Base-by-base conservation (phyloP, 1,140 invertebrate species). In the Planococcus citri region DNA sequence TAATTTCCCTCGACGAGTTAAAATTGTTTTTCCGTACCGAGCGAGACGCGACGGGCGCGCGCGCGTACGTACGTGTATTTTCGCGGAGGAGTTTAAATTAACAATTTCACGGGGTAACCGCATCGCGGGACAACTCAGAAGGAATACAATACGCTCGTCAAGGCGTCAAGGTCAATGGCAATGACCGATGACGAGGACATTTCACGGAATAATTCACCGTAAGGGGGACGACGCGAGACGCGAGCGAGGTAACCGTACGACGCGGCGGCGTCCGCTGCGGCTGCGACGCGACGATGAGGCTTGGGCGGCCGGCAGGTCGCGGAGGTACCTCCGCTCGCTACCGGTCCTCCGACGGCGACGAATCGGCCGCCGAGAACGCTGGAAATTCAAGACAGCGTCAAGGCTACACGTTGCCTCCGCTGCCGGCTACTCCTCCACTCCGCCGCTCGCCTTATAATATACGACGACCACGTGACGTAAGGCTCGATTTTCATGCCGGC, bases 111-210 rank as follows among this genome's bases (percentile, higher is more conserved):
- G 60, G 60, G 22, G 60, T 64, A 64, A 64, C 60, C 60, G 60
- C 60, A 25, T 10, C 60, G 41, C 29, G 41, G 41, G n/a, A 14
- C 41, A 51, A 51, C 41, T 20, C 12, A 6, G 41, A 51, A 17
- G 41, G 41, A 51, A 51, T n/a, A 51, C 41, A 51, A 51, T 51
- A 51, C 41, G 41, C 41, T 51, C 41, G 41, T 14, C 41, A 51
- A 51, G n/a, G 41, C 60, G 60, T 64, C 60, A 64, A 64, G 60
- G 60, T 64, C 60, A 64, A 64, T 64, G 60, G 14, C 60, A 64
- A 64, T 64, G 60, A 64, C 60, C 60, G 60, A 64, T 27, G 25
- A 64, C 60, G 25, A 64, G 60, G 60, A 64, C 60, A 27, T 27
- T 64, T 25, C 60, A 64, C 60, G 60, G 22, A 64, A 64, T 64